These are phyloP conservation scores for Panagrolaimus sp. DNA, from an alignment of 1,140 invertebrate genomes.

Conservation along the genomic window DNA sequence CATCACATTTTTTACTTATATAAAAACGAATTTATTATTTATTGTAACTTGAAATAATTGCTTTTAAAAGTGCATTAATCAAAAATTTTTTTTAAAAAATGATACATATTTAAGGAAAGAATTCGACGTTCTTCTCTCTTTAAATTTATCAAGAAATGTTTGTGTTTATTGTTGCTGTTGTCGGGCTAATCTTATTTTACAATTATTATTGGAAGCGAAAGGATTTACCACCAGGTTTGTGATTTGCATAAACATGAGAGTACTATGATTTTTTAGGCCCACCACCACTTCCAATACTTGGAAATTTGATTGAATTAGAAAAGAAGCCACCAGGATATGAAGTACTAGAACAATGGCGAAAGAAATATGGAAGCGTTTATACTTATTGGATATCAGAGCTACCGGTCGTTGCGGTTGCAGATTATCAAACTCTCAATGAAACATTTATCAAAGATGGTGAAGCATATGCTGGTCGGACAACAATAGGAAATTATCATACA, in stretches of 20 bases:
- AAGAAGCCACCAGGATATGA: background rate
- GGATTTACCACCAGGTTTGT: background rate
- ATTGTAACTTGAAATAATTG: no score
- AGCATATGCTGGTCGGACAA: constrained; percentile 2
- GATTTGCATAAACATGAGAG: no score
- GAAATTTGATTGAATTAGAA: background rate
- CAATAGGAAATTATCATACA: background rate
- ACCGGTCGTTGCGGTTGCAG: constrained; percentile 5
- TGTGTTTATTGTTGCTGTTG: background rate
- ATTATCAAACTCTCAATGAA: constrained; percentile 16
- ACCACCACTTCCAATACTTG: constrained; percentile 1
- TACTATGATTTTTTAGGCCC: background rate
- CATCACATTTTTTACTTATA: no score
- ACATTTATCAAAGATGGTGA: constrained; percentile 21
- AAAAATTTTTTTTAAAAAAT: no score
- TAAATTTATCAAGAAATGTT: background rate
- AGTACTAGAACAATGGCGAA: constrained; percentile 16
- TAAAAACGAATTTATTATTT: no score
- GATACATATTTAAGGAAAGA: no score
- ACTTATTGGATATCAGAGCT: constrained; percentile 24
- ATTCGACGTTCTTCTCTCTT: no score
- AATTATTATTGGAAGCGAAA: constrained; percentile 17
- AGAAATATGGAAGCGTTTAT: constrained; percentile 23
- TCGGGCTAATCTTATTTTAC: background rate
- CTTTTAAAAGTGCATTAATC: no score